Conservation (phyloP, 2,113 vertebrate genomes). For the Leuciscus idus region DNA sequence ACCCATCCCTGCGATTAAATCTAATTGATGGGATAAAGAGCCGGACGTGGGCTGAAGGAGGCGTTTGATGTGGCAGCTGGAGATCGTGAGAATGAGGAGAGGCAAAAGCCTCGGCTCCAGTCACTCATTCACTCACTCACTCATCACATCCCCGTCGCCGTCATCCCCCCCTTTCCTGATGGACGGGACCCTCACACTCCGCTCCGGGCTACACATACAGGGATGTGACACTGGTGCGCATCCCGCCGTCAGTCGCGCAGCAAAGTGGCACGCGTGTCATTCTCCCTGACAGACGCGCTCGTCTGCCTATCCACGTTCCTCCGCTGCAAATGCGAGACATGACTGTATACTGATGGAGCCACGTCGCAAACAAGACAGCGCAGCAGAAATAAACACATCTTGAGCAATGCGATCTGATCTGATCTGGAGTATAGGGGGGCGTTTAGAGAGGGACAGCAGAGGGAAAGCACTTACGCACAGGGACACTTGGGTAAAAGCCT, state of each 20-base stretch:
- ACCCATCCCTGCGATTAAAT: constrained; percentile 45
- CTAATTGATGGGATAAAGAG: constrained; percentile 43
- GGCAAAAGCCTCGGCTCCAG: constrained; percentile 68
- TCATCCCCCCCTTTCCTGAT: constrained; percentile 64
- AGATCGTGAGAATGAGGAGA: constrained; percentile 79
- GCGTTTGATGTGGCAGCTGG: constrained; percentile 80
- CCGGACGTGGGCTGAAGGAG: constrained; percentile 55
- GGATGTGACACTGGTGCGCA: constrained; percentile 74
- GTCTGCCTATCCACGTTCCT: constrained; percentile 70
- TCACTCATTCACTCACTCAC: constrained; percentile 61
- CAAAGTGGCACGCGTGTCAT: constrained; percentile 79
- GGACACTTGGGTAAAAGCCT: constrained; percentile 39
- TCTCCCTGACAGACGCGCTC: constrained; percentile 76
- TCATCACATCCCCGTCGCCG: constrained; percentile 61
- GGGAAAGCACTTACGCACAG: constrained; percentile 16
- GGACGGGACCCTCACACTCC: constrained; percentile 63
- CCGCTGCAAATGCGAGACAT: constrained; percentile 77
- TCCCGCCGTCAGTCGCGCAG: constrained; percentile 76
- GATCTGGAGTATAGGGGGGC: constrained; percentile 64
- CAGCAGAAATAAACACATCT: constrained; percentile 66
- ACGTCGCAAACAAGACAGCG: constrained; percentile 72
- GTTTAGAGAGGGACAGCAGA: constrained; percentile 51
- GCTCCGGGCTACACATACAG: constrained; percentile 72
- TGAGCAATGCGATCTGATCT: constrained; percentile 73
- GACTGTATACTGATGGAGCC: constrained; percentile 72